Conservation (phyloP, 1,140 invertebrate genomes). For the Bombus superbus region DNA sequence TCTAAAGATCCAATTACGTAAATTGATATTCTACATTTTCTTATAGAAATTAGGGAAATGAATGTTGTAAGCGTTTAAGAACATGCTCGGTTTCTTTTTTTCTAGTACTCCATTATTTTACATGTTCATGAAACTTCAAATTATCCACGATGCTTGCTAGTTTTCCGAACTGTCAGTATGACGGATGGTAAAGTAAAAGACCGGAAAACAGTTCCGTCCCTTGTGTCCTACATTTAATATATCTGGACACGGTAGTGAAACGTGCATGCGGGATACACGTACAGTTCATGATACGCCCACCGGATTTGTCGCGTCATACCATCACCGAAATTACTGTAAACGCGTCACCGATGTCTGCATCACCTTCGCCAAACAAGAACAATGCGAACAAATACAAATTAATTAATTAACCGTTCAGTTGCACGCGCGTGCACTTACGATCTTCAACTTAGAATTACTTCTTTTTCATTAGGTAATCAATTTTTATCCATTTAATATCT, state of each 20-base stretch:
- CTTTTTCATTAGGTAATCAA: too few species aligned
- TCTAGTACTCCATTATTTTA: too few species aligned
- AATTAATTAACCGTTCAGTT: neutral
- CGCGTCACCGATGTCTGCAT: slow-evolving; percentile 37
- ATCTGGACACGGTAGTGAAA: slow-evolving; percentile 1
- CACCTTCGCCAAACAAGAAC: neutral
- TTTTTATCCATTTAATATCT: too few species aligned
- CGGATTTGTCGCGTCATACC: slow-evolving; percentile 31
- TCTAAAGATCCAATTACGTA: too few species aligned
- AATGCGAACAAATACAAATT: neutral
- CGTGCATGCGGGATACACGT: slow-evolving; percentile 40
- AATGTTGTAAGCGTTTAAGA: neutral
- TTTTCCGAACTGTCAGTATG: neutral
- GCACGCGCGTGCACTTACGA: too few species aligned
- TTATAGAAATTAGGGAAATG: neutral
- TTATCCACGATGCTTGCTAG: neutral
- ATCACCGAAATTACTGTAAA: slow-evolving; percentile 57
- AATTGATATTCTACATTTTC: neutral
- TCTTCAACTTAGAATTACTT: neutral
- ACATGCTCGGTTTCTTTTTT: neutral
- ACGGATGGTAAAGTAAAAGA: neutral
- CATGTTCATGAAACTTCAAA: neutral
- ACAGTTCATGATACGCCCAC: slow-evolving; percentile 19
- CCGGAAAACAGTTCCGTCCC: slow-evolving; percentile 42
- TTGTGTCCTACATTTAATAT: slow-evolving; percentile 49